Evolutionary conservation across 2,113 vertebrate species (phyloP), one percentile per base, ranked within the genome.

Genomic region (Pteronura brasiliensis): DNA sequence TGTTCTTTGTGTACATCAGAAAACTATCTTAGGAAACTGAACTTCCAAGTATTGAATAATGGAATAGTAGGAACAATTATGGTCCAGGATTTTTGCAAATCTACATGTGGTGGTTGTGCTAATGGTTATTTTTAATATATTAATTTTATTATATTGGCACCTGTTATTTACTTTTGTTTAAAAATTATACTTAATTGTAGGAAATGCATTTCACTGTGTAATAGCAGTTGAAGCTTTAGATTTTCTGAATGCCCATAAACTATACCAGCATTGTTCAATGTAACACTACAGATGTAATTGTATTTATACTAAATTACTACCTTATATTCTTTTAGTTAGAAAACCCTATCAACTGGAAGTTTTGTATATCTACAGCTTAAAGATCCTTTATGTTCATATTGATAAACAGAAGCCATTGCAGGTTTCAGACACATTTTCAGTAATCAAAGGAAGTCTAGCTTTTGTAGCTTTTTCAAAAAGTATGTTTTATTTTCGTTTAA

Each of bases 1-100:
- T 82, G n/a, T 96, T 97, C 93, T 97, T 96, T 96, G 94, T 97
- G 74, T 93, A 67, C 42, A 74, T 94, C 65, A 94, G 91, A 89
- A 96, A 94, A 86, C 65, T 90, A 15, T 88, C 82, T 97, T 85
- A 88, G 63, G 36, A 95, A 85, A 80, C 61, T 87, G 76, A 49
- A 86, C 69, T 92, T 88, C 47, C n/a, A 80, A 76, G 42, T 96
- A 59, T 71, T 76, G 39, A 93, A 87, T 93, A 95, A 97, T 69
- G 63, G 23, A 44, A 34, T 31, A 76, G 47, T 61, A 59, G 77
- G 49, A 97, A 92, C 39, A 96, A 44, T 82, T 95, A 67, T 29
- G 69, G 92, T 15, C 34, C 10, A 89, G 31, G 25, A 63, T 39
- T 87, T 85, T 92, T 81, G 14, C 31, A 95, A 67, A 89, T 7